These are phyloP conservation scores for Borostomias antarcticus DNA, from an alignment of 2,797 vertebrate genomes.

Conservation along the genomic window DNA sequence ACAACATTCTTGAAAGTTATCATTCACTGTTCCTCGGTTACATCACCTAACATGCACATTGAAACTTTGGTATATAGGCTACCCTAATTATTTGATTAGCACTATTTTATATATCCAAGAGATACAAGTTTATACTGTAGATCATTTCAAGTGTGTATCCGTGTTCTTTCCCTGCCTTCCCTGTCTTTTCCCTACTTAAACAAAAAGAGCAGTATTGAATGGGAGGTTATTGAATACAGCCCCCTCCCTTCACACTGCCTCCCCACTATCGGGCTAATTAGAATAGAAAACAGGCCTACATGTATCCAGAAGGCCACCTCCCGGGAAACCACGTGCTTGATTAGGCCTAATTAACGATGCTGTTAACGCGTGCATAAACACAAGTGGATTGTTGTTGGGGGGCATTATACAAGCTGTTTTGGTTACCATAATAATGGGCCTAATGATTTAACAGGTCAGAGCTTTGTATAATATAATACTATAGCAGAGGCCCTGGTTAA, in stretches of 20 bases:
- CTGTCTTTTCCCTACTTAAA: no score
- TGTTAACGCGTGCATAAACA: slow-evolving; percentile 7
- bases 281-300: background rate
- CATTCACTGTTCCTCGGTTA: no score
- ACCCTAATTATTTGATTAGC: no score
- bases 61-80: no score
- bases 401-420: background rate
- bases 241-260: background rate
- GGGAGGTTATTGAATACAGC: background rate
- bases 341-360: slow-evolving; percentile 21
- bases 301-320: background rate
- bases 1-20: no score
- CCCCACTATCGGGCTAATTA: slow-evolving; percentile 6
- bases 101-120: no score
- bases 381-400: slow-evolving; percentile 5
- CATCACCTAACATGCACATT: no score
- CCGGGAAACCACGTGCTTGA: slow-evolving; percentile 8
- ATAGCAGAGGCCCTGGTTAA: no score
- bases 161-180: background rate
- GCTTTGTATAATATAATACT: no score
- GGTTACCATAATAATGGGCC: background rate
- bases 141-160: background rate
- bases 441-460: no score
- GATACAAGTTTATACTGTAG: no score
- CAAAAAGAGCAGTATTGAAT: slow-evolving; percentile 3